Evolutionary conservation across 2,113 vertebrate species (phyloP).

Genomic region (Aramus guarauna): DNA sequence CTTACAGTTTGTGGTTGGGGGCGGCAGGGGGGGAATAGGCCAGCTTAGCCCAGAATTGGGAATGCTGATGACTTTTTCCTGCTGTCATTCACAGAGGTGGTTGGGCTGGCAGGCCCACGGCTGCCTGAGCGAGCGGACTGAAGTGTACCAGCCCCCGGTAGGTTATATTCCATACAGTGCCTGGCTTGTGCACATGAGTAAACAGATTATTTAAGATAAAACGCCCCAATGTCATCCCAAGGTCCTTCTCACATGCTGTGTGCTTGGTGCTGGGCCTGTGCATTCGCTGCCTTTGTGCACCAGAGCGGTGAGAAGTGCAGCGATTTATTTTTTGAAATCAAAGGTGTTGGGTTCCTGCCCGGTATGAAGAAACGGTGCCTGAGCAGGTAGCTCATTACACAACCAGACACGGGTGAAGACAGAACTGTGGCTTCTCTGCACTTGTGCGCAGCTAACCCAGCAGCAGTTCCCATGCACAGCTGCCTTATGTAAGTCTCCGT

Average conservation of each 20-base stretch:
- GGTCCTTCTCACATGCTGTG: background rate
- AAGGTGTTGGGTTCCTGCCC: rapidly evolving
- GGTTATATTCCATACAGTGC: rapidly evolving
- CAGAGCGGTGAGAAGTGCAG: rapidly evolving
- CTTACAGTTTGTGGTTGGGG: rapidly evolving
- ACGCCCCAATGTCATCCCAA: constrained; percentile 8
- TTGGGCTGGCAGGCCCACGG: background rate
- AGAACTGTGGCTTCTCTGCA: rapidly evolving
- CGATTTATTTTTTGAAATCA: rapidly evolving
- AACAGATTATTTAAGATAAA: background rate
- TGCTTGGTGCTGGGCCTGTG: rapidly evolving
- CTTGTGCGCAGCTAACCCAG: background rate
- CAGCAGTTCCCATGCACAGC: rapidly evolving
- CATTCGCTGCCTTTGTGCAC: background rate
- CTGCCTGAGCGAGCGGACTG: background rate
- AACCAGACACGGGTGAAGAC: background rate
- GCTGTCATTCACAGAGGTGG: background rate
- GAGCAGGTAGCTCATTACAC: background rate
- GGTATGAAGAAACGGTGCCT: rapidly evolving
- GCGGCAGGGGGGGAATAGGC: background rate
- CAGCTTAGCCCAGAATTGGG: background rate
- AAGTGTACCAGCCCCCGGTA: background rate
- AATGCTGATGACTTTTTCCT: background rate
- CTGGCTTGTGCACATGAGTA: background rate
- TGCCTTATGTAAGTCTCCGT: rapidly evolving